phyloP scores from a whole-genome alignment of 2,888 invertebrate genomes.

The Xestobium rufovillosum region DNA sequence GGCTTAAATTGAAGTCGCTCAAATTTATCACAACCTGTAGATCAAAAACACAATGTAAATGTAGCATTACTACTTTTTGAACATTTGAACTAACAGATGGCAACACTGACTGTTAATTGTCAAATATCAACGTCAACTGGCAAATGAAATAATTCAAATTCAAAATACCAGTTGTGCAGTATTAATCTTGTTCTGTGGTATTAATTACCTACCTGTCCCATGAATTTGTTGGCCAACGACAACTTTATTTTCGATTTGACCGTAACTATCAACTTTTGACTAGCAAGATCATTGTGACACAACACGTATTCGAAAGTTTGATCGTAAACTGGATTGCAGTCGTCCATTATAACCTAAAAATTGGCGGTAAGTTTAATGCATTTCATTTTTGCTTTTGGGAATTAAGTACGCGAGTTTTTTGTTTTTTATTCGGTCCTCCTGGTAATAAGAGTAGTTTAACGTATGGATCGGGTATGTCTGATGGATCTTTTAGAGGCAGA shows the following conservation, averaged over 20 bases:
- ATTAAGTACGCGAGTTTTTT: conserved; percentile 61
- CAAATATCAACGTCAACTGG: no score
- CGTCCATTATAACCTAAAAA: conserved; percentile 64
- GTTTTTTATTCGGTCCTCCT: conserved; percentile 69
- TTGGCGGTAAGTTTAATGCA: conserved; percentile 7
- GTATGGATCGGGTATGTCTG: conserved; percentile 81
- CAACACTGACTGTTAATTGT: background rate
- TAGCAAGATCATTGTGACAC: conserved; percentile 66
- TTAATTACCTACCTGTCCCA: conserved; percentile 31
- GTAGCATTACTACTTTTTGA: background rate
- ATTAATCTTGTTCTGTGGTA: conserved; percentile 49
- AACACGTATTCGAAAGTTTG: conserved; percentile 82
- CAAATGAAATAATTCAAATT: no score
- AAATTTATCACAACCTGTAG: conserved; percentile 59
- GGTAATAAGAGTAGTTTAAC: conserved; percentile 76
- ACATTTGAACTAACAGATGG: background rate
- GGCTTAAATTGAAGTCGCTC: conserved; percentile 58
- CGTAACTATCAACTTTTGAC: conserved; percentile 67
- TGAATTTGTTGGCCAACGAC: conserved; percentile 64
- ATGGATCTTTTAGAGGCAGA: conserved; percentile 70
- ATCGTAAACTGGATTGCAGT: conserved; percentile 80
- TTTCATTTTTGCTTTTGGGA: conserved; percentile 27
- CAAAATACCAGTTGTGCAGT: conserved; percentile 46
- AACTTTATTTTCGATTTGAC: conserved; percentile 72
- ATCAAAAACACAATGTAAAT: conserved; percentile 18